A percentile compares a stretch with the other conserved stretches of the same genome.
Conservation (phyloP, 2,113 vertebrate genomes). For the Panthera tigris region DNA sequence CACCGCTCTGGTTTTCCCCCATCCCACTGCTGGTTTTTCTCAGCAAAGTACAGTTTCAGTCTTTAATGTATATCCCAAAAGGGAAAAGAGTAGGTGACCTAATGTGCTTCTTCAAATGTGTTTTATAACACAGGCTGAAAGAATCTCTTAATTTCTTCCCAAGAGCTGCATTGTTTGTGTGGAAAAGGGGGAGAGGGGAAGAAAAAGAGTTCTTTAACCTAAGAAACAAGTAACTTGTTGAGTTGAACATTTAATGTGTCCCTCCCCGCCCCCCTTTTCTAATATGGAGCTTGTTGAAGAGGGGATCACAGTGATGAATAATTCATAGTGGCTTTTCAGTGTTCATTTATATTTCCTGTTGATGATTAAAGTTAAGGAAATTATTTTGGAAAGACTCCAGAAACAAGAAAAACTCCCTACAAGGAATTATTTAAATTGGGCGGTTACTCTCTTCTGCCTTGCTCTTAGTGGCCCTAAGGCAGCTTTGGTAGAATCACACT, state of each 20-base stretch:
- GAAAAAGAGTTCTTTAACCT: conserved; percentile 44
- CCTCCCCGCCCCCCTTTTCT: not conserved
- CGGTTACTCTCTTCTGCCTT: not conserved
- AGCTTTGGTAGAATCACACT: not conserved
- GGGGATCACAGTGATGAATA: conserved; percentile 58
- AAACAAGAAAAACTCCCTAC: not conserved
- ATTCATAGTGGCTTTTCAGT: conserved; percentile 65
- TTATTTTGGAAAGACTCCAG: conserved; percentile 18
- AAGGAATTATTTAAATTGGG: not conserved
- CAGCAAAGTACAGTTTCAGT: not conserved
- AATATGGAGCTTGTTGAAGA: not conserved
- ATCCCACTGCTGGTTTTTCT: not conserved
- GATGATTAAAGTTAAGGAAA: conserved; percentile 44
- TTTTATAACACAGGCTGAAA: not conserved
- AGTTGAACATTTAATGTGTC: not conserved
- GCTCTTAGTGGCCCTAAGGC: not conserved
- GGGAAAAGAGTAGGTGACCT: conserved; percentile 66
- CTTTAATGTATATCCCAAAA: not conserved
- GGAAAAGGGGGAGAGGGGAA: not conserved
- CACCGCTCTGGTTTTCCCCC: fast-evolving
- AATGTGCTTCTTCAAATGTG: not conserved
- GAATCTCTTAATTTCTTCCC: not conserved
- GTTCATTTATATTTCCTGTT: conserved; percentile 54
- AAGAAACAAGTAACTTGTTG: conserved; percentile 67
- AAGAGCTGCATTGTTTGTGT: not conserved